A percentile compares a stretch with the other conserved stretches of the same genome.
Conservation (phyloP, 1,140 invertebrate genomes). For the Procambarus virginalis region DNA sequence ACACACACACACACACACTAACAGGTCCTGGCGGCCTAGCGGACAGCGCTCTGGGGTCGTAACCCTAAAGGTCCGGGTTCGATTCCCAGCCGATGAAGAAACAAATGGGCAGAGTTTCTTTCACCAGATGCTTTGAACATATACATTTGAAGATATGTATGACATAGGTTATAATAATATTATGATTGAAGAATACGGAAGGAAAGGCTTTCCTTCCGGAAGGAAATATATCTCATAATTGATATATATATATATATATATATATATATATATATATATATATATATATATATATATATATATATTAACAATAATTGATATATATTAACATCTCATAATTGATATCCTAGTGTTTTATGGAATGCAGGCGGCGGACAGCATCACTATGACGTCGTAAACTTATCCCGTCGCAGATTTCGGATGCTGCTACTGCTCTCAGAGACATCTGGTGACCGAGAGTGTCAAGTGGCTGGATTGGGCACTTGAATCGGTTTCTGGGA, state of each 20-base stretch:
- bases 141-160: too few species aligned
- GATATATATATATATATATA: slow-evolving; percentile 10
- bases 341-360: neutral
- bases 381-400: neutral
- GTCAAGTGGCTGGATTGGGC: neutral
- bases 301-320: neutral
- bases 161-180: too few species aligned
- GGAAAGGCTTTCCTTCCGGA: too few species aligned
- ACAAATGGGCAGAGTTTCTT: too few species aligned
- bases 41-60: too few species aligned
- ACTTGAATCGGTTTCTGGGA: neutral
- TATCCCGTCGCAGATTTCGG: neutral
- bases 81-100: too few species aligned
- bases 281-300: slow-evolving; percentile 7
- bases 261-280: slow-evolving; percentile 34
- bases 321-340: slow-evolving; percentile 4
- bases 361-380: neutral
- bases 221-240: too few species aligned
- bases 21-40: too few species aligned
- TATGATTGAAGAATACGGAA: too few species aligned
- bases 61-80: too few species aligned
- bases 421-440: neutral
- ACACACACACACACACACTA: too few species aligned
- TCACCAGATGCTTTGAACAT: too few species aligned
- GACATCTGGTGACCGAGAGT: neutral